phyloP scores from a whole-genome alignment of 2,113 vertebrate species.

The Mellivora capensis region DNA sequence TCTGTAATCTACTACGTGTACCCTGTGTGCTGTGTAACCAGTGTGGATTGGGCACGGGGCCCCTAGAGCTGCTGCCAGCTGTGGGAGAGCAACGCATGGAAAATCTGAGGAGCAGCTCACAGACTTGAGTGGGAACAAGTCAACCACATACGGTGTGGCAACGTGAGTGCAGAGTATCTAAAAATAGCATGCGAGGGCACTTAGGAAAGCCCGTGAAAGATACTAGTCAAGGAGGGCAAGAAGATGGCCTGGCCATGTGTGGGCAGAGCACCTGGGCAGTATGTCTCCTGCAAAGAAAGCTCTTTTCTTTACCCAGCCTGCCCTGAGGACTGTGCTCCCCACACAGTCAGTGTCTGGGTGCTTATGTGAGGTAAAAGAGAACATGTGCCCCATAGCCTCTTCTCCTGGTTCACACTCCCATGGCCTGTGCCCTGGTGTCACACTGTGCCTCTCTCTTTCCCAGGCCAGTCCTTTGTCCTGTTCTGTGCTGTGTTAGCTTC shows the following conservation, averaged over 20 bases:
- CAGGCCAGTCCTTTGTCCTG: background rate
- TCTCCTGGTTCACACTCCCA: background rate
- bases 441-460: background rate
- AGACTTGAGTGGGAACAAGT: background rate
- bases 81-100: background rate
- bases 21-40: no score
- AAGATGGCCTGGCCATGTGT: background rate
- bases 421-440: background rate
- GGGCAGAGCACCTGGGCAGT: background rate
- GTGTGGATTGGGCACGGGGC: rapidly evolving
- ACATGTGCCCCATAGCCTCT: rapidly evolving
- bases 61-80: background rate
- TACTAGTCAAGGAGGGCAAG: background rate
- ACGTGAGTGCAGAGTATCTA: background rate
- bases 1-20: background rate
- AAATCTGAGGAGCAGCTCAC: background rate
- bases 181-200: background rate
- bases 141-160: background rate
- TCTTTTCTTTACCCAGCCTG: background rate
- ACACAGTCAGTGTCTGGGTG: background rate
- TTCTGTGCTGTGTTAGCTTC: background rate
- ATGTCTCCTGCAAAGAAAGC: background rate
- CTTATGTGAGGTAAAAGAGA: background rate
- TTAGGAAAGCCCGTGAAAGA: background rate
- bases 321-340: background rate